Percentiles rank a stretch among this genome's conserved stretches.
Conservation (phyloP, 1,140 invertebrate species). For the Lordiphosa stackelbergi region DNA sequence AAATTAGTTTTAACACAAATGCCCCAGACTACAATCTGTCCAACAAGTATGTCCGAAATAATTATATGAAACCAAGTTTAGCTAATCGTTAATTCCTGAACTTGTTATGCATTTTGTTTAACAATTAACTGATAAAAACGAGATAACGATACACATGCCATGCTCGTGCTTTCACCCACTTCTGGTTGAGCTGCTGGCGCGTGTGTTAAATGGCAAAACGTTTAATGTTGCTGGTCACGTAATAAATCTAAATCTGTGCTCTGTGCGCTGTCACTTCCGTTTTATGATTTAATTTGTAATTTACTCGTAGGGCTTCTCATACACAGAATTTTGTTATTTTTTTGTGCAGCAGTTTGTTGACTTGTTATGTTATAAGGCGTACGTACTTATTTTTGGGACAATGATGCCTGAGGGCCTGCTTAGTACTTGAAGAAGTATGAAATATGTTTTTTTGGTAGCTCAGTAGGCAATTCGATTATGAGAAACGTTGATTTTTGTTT, state of each 20-base stretch:
- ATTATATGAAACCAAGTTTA: background rate
- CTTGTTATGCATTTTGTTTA: slow-evolving; percentile 9
- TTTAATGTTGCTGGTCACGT: slow-evolving; percentile 76
- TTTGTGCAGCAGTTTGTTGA: slow-evolving; percentile 55
- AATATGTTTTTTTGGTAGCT: slow-evolving; percentile 35
- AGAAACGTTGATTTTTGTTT: slow-evolving; percentile 45
- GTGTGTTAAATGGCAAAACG: slow-evolving; percentile 69
- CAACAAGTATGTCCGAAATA: too few species aligned
- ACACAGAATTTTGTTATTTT: slow-evolving; percentile 20
- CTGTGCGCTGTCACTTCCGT: slow-evolving; percentile 73
- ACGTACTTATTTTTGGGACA: slow-evolving; percentile 59
- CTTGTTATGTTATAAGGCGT: slow-evolving; percentile 26
- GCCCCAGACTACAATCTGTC: too few species aligned
- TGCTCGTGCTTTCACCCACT: slow-evolving; percentile 17
- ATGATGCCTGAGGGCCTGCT: slow-evolving; percentile 61
- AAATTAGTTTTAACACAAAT: too few species aligned
- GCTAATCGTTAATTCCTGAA: background rate
- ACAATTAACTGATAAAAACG: slow-evolving; percentile 38
- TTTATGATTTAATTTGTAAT: slow-evolving; percentile 76
- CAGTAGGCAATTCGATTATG: slow-evolving; percentile 62
- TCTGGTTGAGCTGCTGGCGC: slow-evolving; percentile 34
- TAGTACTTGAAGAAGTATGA: slow-evolving; percentile 19
- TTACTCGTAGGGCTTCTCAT: slow-evolving; percentile 54
- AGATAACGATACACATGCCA: slow-evolving; percentile 17
- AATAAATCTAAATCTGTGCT: slow-evolving; percentile 75